phyloP scores from a whole-genome alignment of 2,797 vertebrate genomes.

The Spea hammondii region DNA sequence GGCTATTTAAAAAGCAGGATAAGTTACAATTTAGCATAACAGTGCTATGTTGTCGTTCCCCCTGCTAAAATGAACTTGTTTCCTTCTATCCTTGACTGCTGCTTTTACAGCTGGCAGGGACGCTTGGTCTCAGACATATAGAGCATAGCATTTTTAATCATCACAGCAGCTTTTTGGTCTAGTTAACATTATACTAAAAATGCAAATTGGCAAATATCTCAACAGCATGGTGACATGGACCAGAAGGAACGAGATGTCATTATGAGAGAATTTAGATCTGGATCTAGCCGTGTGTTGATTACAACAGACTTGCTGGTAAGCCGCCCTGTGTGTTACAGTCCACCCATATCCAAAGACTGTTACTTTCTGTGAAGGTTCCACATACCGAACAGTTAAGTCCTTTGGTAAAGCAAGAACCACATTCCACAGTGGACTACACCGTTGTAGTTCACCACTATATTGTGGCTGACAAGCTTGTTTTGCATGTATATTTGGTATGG shows the following conservation, averaged over 20 bases:
- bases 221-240: constrained; percentile 97
- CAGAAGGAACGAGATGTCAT: constrained; percentile 98
- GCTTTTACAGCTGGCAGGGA: constrained; percentile 71
- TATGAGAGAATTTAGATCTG: constrained; percentile 96
- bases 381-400: constrained; percentile 62
- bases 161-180: too few species aligned
- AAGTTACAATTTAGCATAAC: constrained; percentile 79
- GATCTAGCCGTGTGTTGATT: constrained; percentile 94
- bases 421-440: constrained; percentile 75
- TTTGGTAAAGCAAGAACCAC: constrained; percentile 77
- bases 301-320: constrained; percentile 97
- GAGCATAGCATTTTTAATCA: rapidly evolving
- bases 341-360: constrained; percentile 61
- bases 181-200: too few species aligned
- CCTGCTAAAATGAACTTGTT: constrained; percentile 85
- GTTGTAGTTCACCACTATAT: constrained; percentile 70
- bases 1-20: constrained; percentile 56
- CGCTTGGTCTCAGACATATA: constrained; percentile 81
- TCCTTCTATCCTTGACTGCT: constrained; percentile 85
- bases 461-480: constrained; percentile 63
- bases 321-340: too few species aligned
- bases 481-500: too few species aligned
- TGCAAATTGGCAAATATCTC: background rate
- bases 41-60: constrained; percentile 91
- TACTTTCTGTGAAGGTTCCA: constrained; percentile 57